Conservation (phyloP, 2,888 invertebrate genomes). For the Cataglyphis rosenhaueri region DNA sequence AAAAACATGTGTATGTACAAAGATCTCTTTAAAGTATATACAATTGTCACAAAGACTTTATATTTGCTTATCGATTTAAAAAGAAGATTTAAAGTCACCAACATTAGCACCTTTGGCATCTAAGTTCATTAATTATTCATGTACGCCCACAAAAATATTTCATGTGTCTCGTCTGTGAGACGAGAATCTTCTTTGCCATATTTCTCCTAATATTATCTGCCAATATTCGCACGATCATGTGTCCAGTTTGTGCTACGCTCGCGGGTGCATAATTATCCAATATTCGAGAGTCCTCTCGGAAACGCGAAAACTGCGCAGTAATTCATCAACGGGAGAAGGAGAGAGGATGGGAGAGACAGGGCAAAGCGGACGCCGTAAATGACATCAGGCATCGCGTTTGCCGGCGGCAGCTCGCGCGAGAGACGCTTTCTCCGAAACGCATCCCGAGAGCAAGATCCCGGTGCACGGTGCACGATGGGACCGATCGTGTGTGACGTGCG, state of each 20-base stretch:
- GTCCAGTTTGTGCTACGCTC: conserved; percentile 1
- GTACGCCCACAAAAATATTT: not conserved
- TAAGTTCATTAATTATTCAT: not conserved
- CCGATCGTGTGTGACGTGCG: conserved; percentile 72
- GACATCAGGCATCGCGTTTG: conserved; percentile 41
- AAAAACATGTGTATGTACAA: not conserved
- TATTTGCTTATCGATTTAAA: conserved; percentile 9
- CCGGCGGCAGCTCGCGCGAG: conserved; percentile 23
- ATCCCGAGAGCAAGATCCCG: conserved; percentile 55
- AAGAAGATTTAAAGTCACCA: not conserved
- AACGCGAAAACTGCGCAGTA: conserved; percentile 20
- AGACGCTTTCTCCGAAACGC: conserved; percentile 55
- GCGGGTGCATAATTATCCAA: conserved; percentile 25
- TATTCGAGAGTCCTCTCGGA: conserved; percentile 17
- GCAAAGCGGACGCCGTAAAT: conserved; percentile 44
- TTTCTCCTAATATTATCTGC: not conserved
- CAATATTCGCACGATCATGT: not conserved
- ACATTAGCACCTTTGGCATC: not conserved
- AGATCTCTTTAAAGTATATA: not conserved
- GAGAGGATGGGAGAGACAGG: conserved; percentile 1
- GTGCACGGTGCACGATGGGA: conserved; percentile 29
- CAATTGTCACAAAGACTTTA: not conserved
- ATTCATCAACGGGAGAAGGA: conserved; percentile 26
- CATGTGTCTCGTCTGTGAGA: not conserved
- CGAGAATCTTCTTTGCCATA: not conserved